Percentiles rank a stretch among this genome's conserved stretches.
Evolutionary conservation across 2,888 invertebrate species (phyloP).

Genomic region (Rotaria socialis): DNA sequence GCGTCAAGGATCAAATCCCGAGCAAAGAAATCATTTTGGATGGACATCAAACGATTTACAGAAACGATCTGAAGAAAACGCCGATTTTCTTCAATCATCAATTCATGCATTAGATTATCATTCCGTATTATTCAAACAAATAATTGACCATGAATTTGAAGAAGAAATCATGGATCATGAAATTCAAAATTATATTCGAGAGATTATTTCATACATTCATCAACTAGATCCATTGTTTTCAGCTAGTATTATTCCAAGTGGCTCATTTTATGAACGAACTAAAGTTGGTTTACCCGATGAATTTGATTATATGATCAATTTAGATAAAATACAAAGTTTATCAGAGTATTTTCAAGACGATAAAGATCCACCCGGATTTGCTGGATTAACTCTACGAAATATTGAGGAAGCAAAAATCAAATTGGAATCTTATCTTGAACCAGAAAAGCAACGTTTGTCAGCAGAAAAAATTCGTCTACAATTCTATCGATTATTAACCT

Average conservation of each 20-base stretch:
- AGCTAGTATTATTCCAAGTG: neutral
- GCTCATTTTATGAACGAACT: neutral
- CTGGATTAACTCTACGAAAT: neutral
- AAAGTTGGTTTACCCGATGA: neutral
- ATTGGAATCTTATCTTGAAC: neutral
- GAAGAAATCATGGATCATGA: neutral
- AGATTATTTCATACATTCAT: neutral
- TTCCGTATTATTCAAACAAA: neutral
- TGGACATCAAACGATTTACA: neutral
- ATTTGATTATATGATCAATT: conserved; percentile 8
- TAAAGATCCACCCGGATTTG: neutral
- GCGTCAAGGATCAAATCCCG: neutral
- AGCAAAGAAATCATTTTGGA: neutral
- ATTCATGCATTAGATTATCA: neutral
- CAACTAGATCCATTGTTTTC: neutral
- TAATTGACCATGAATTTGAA: neutral
- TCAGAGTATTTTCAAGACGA: neutral
- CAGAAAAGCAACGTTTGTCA: neutral
- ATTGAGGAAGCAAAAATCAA: neutral
- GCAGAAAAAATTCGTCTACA: neutral
- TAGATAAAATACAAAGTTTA: neutral
- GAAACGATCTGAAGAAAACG: neutral
- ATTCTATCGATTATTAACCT: neutral
- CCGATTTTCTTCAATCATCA: neutral
- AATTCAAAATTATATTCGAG: neutral